Base-by-base conservation (phyloP, 2,888 invertebrate species). In the Orthosia gothica region DNA sequence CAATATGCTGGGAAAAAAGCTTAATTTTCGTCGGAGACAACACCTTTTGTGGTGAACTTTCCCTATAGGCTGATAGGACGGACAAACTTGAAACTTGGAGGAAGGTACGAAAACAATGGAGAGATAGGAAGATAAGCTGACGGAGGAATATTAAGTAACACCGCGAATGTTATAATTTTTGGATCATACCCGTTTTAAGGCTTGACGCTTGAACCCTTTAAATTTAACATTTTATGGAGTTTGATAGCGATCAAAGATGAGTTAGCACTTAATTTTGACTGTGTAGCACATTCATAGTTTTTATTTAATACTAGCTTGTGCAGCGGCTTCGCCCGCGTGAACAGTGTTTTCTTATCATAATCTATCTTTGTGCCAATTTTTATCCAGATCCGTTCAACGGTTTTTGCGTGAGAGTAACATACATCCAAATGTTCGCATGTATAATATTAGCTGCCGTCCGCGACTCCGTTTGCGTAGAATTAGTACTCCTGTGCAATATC, bases 21-120 rank as follows among this genome's bases (percentile, higher is more conserved):
- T 82, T 83, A 82, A 87, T 83, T 85, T 81, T 57, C 65, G 65
- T 57, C 20, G 65, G 65, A 69, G 77, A 81, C 80, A 86, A 86
- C 79, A 86, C 79, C 81, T 86, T 86, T 83, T 81, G 87, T 81
- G 77, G 84, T 67, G 72, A 84, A 80, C 70, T 84, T 82, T 26
- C 45, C 74, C 45, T 62, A 66, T 67, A 55, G 70, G 52, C 83
- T 63, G 76, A 72, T 76, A 80, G 72, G 54, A 70, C 50, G 52
- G 57, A 63, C 52, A n/a, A 76, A 79, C 32, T 70, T 72, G 66
- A 64, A 75, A 71, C 58, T 80, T 64, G 20, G 67, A 69, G 59
- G 50, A 74, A 81, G 67, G 71, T 73, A 69, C 20, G 45, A 16
- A 79, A 84, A 86, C 84, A 86, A 86, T 84, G 80, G 74, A 63